These are phyloP conservation scores for Clarias magur DNA, from an alignment of 2,113 vertebrate species.

Conservation along the genomic window DNA sequence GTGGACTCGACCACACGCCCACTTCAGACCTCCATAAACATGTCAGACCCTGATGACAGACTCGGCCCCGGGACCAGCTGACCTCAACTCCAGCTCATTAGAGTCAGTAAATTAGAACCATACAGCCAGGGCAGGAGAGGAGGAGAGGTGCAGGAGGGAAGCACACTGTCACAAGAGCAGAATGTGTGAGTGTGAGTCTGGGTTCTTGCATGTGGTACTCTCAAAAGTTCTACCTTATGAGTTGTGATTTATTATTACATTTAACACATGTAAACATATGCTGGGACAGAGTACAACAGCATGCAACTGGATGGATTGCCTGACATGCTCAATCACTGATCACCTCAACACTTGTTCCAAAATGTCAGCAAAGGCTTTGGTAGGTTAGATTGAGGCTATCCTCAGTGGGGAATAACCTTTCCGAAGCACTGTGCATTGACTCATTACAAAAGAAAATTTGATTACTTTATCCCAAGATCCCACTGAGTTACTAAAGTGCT, in stretches of 20 bases:
- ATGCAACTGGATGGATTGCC: not conserved
- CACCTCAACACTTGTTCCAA: not conserved
- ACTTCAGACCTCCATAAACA: slow-evolving; percentile 82
- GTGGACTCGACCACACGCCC: slow-evolving; percentile 73
- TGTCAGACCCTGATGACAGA: slow-evolving; percentile 79
- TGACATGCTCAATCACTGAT: slow-evolving; percentile 10
- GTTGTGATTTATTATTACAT: slow-evolving; percentile 5
- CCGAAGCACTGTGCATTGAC: not conserved
- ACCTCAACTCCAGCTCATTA: slow-evolving; percentile 82
- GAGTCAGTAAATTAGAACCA: slow-evolving; percentile 79
- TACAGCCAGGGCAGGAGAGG: slow-evolving; percentile 63
- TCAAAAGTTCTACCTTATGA: slow-evolving; percentile 29
- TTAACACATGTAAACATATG: slow-evolving; percentile 18
- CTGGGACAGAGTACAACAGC: not conserved
- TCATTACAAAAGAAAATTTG: slow-evolving; percentile 9
- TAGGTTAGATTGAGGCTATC: not conserved
- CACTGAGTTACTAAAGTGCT: slow-evolving; percentile 1
- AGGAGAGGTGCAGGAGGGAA: slow-evolving; percentile 36
- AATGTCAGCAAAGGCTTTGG: slow-evolving; percentile 7
- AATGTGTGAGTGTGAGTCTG: slow-evolving; percentile 16
- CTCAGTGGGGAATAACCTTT: not conserved
- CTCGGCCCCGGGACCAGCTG: slow-evolving; percentile 74
- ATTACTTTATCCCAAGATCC: slow-evolving; percentile 7
- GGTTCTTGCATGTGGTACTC: not conserved
- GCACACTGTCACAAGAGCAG: slow-evolving; percentile 5